Evolutionary conservation across 2,888 invertebrate genomes (phyloP).

Genomic region (Pachliopta kotzebuea): DNA sequence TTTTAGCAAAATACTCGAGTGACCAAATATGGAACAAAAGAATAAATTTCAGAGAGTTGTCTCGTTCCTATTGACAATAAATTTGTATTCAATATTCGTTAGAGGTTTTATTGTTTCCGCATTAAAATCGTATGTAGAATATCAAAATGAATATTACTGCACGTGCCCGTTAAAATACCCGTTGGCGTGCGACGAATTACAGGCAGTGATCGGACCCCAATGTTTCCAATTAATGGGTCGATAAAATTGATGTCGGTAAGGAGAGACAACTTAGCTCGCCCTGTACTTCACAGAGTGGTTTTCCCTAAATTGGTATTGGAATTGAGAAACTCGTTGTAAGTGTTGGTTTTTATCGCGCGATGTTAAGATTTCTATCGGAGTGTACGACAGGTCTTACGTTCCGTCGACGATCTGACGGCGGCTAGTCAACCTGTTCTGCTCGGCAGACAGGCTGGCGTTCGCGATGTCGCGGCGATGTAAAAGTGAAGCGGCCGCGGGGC

Average conservation of each 20-base stretch:
- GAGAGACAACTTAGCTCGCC: slow-evolving; percentile 45
- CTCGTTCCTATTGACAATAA: slow-evolving; percentile 23
- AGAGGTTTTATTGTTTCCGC: slow-evolving; percentile 61
- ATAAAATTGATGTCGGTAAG: slow-evolving; percentile 31
- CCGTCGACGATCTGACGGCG: slow-evolving; percentile 30
- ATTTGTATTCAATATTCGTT: slow-evolving; percentile 34
- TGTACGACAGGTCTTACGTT: slow-evolving; percentile 36
- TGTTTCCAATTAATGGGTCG: slow-evolving; percentile 20
- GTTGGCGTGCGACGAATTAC: slow-evolving; percentile 38
- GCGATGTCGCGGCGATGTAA: slow-evolving; percentile 29
- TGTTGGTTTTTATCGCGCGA: slow-evolving; percentile 54
- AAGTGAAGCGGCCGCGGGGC: slow-evolving; percentile 26
- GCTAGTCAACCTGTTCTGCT: slow-evolving; percentile 36
- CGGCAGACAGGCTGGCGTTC: slow-evolving; percentile 51
- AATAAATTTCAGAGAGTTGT: slow-evolving; percentile 17
- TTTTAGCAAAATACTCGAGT: neutral
- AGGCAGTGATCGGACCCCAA: slow-evolving; percentile 25
- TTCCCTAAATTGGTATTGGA: slow-evolving; percentile 60
- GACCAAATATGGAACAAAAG: slow-evolving; percentile 25
- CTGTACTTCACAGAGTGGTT: slow-evolving; percentile 39
- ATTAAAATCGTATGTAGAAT: slow-evolving; percentile 48
- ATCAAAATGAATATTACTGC: slow-evolving; percentile 44
- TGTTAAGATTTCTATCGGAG: slow-evolving; percentile 60
- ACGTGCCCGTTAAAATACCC: slow-evolving; percentile 56
- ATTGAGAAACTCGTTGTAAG: slow-evolving; percentile 71